Evolutionary conservation across 2,113 vertebrate genomes (phyloP), one percentile per base, ranked within the genome.

Genomic region (Struthio camelus): DNA sequence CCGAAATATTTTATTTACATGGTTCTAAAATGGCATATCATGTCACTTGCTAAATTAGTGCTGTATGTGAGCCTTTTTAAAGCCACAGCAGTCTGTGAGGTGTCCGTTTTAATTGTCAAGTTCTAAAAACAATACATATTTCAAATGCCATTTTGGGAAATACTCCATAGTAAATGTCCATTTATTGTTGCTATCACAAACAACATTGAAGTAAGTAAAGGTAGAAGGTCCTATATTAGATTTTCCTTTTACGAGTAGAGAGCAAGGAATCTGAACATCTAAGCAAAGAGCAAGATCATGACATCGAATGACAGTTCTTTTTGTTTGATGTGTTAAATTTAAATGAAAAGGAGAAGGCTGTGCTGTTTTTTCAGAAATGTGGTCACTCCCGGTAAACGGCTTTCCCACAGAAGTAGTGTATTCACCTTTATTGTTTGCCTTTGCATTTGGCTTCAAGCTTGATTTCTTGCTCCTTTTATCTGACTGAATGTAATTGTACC

Each of bases 361-460:
- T 32, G 51, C 14, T 24, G 11, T 19, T 72, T 46, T 32, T 73
- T 23, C 56, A 90, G 73, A 71, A 11, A 4, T 27, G 1, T 4
- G n/a, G 78, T 65, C 65, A 15, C 56, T 93, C 48, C 64, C 77
- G 51, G 16, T 14, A 30, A 72, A 30, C 42, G 46, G 25, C 53
- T 84, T 85, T 89, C 65, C 66, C 53, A 71, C 86, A 82, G 32
- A 38, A 64, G 19, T 2, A 30, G 25, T 9, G 12, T 56, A 13
- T 64, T 80, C 83, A 79, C 80, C 78, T 87, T 92, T 50, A 69
- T 76, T 94, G 53, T 94, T 95, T 80, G 36, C 61, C 88, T 95
- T 95, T 61, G 84, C 85, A 71, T 87, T 85, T 79, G 69, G 32
- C 65, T 95, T 92, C 73, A 53, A 14, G 86, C 38, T 93, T 81